Conservation (phyloP, 2,113 vertebrate genomes). For the Oriolus oriolus region DNA sequence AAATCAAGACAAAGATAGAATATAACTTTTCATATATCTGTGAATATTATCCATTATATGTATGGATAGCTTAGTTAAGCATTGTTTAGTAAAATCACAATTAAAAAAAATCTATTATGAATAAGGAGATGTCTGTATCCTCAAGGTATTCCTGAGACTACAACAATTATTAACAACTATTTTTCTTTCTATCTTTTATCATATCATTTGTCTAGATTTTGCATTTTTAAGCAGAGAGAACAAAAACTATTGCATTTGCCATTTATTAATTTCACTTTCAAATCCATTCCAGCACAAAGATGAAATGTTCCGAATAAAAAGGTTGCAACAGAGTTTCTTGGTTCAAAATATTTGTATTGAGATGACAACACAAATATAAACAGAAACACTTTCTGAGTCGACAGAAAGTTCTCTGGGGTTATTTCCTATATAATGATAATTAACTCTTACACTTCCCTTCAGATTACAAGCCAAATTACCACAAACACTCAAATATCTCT, state of each 20-base stretch:
- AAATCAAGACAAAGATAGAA: neutral
- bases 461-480: neutral
- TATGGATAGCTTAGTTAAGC: neutral
- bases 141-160: neutral
- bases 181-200: neutral
- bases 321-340: neutral
- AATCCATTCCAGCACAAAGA: neutral
- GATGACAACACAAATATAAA: neutral
- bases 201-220: neutral
- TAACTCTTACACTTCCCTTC: neutral
- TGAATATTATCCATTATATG: neutral
- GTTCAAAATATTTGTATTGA: neutral
- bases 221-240: neutral
- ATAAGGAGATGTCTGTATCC: neutral
- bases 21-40: neutral
- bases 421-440: neutral
- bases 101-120: neutral
- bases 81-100: neutral
- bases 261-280: neutral
- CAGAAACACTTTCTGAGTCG: neutral
- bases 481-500: neutral
- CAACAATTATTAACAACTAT: neutral
- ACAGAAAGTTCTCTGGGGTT: neutral
- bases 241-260: neutral
- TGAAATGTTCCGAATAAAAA: neutral